Evolutionary conservation across 2,888 invertebrate genomes (phyloP).

Genomic region (Unio delphinus): DNA sequence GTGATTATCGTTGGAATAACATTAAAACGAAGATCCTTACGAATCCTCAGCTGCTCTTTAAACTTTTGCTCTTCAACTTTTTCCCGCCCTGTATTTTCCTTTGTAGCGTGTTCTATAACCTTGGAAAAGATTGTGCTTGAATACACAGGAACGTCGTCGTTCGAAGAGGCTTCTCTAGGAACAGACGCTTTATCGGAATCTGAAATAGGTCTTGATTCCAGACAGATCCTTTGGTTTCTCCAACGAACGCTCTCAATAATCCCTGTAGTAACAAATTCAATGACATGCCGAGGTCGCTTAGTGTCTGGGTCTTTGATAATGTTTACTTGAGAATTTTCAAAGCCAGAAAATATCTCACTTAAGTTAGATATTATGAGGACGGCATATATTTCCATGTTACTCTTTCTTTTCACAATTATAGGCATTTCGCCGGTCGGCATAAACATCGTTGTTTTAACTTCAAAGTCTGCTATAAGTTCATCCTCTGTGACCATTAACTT

Average conservation of each 20-base stretch:
- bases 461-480: constrained; percentile 53
- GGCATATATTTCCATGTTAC: constrained; percentile 48
- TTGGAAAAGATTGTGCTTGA: constrained; percentile 41
- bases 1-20: constrained; percentile 37
- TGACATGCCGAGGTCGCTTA: constrained; percentile 21
- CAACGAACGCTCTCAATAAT: constrained; percentile 37
- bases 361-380: constrained; percentile 50
- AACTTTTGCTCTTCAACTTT: constrained; percentile 15
- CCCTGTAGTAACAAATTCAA: constrained; percentile 31
- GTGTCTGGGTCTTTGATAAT: constrained; percentile 35
- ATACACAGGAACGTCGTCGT: constrained; percentile 33
- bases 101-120: constrained; percentile 47
- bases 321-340: constrained; percentile 39
- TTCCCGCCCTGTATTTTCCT: constrained; percentile 20
- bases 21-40: constrained; percentile 45
- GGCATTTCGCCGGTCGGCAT: constrained; percentile 55
- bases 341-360: constrained; percentile 44
- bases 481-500: constrained; percentile 48
- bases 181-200: constrained; percentile 2
- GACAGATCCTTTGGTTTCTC: constrained; percentile 42
- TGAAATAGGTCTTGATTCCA: constrained; percentile 39
- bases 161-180: constrained; percentile 1
- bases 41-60: constrained; percentile 15
- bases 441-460: constrained; percentile 47
- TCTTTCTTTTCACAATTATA: constrained; percentile 43